Conservation (phyloP, 92 coral and sea anemone genomes). For the Parazoanthus swiftii region DNA sequence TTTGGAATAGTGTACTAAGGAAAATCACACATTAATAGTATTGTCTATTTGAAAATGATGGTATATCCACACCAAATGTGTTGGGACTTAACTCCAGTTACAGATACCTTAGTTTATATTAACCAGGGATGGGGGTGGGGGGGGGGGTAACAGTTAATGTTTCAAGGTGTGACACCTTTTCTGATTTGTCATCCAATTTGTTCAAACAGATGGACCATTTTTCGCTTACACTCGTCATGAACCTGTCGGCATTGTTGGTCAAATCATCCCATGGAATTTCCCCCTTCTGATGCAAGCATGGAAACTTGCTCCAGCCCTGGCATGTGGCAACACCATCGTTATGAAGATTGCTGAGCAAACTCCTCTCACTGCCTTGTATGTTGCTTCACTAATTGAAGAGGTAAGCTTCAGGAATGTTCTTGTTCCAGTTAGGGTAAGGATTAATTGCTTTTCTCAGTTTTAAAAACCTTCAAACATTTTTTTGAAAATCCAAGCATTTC, state of each 20-base stretch:
- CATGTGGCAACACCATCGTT: constrained; percentile 85
- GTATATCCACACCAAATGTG: no score
- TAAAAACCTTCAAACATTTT: no score
- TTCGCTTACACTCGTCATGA: constrained; percentile 95
- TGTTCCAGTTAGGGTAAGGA: no score
- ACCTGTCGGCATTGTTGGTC: constrained; percentile 95
- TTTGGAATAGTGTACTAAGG: no score
- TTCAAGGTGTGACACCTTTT: not conserved
- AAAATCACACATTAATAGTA: no score
- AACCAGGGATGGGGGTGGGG: no score
- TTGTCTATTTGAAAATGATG: no score
- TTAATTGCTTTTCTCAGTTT: no score
- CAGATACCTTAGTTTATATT: no score
- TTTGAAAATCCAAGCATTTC: no score
- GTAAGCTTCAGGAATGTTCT: constrained; percentile 54
- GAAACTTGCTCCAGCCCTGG: constrained; percentile 95
- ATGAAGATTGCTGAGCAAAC: constrained; percentile 98
- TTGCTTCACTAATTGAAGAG: constrained; percentile 92
- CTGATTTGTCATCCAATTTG: not conserved
- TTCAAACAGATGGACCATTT: constrained; percentile 79
- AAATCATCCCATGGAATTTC: constrained; percentile 94
- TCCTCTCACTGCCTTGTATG: constrained; percentile 89
- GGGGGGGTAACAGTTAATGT: no score
- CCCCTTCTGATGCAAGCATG: constrained; percentile 84
- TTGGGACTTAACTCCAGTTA: no score